Conservation (phyloP, 2,113 vertebrate genomes). For the Oenanthe melanoleuca region DNA sequence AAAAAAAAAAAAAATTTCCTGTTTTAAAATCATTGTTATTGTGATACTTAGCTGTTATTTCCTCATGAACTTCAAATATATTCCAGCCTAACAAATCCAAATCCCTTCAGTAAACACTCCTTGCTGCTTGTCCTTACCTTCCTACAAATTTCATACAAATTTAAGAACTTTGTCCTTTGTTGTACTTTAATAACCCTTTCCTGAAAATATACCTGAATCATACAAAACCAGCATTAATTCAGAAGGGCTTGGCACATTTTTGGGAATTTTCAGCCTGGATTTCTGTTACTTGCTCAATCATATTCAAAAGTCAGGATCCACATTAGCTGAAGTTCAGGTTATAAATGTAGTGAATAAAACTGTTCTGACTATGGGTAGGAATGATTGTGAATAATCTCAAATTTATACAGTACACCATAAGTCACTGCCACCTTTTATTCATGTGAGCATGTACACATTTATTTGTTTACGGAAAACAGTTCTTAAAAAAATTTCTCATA, state of each 20-base stretch:
- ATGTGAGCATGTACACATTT: background rate
- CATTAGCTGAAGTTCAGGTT: background rate
- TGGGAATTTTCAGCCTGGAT: background rate
- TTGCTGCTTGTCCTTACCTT: background rate
- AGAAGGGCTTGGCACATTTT: background rate
- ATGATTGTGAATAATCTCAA: background rate
- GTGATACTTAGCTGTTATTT: background rate
- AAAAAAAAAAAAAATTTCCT: no score
- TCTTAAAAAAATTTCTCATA: background rate
- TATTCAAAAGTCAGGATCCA: background rate
- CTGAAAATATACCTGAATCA: background rate
- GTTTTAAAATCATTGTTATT: background rate
- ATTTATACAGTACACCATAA: background rate
- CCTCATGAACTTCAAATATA: background rate
- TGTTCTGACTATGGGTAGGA: background rate
- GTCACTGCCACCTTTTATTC: constrained; percentile 8
- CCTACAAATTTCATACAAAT: background rate
- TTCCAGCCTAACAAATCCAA: background rate
- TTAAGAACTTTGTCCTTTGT: background rate
- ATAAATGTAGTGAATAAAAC: background rate
- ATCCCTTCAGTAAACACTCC: background rate
- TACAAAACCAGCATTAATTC: background rate
- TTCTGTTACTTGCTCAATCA: background rate
- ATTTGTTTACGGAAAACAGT: background rate
- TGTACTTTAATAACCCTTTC: background rate